phyloP scores from a whole-genome alignment of 1,140 invertebrate genomes.

The Conus ventricosus region DNA sequence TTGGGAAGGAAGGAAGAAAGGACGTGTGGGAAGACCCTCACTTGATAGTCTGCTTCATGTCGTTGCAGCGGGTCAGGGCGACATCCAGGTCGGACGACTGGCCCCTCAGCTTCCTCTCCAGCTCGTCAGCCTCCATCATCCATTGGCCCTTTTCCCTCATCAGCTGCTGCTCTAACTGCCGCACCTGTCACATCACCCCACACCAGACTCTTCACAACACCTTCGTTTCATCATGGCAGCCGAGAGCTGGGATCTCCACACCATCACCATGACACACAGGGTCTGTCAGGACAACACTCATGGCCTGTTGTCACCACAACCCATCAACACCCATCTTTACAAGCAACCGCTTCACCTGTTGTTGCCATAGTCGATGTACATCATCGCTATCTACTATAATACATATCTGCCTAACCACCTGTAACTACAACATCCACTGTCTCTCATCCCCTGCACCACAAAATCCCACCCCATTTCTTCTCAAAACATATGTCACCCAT shows the following conservation, averaged over 20 bases:
- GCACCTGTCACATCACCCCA: slow-evolving; percentile 48
- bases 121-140: slow-evolving; percentile 60
- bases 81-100: slow-evolving; percentile 59
- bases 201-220: no score
- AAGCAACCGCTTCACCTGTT: background rate
- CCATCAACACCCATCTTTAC: background rate
- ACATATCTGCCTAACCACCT: background rate
- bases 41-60: slow-evolving; percentile 55
- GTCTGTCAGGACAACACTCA: background rate
- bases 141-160: slow-evolving; percentile 58
- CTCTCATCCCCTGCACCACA: background rate
- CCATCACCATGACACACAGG: background rate
- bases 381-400: background rate
- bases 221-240: background rate
- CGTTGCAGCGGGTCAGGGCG: slow-evolving; percentile 43
- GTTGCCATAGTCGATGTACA: background rate
- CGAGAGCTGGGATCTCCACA: background rate
- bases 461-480: no score
- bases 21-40: background rate
- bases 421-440: background rate
- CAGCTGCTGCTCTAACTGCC: slow-evolving; percentile 60
- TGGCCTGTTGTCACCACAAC: background rate
- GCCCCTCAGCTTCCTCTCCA: slow-evolving; percentile 59
- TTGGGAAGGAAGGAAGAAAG: no score
- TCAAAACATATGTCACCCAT: background rate